Percentiles rank a stretch among this genome's conserved stretches.
phyloP scores from a whole-genome alignment of 2,888 invertebrate species.

The Chrysotoxum bicinctum region DNA sequence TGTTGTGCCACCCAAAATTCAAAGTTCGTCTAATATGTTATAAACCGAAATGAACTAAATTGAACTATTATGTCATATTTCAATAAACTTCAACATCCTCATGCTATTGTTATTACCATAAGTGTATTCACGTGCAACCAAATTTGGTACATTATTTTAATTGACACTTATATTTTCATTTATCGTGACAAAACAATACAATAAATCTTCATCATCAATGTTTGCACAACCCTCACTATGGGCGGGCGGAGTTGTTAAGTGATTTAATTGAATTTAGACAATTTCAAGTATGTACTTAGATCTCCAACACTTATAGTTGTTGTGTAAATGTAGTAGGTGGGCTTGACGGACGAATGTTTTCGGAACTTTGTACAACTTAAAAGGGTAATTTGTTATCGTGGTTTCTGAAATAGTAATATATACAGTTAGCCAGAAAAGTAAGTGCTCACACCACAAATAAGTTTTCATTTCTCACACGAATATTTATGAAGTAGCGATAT shows the following conservation, averaged over 20 bases:
- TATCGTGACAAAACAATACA: conserved; percentile 2
- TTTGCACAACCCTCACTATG: background rate
- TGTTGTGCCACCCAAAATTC: too few species aligned
- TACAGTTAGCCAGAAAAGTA: too few species aligned
- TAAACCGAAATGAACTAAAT: too few species aligned
- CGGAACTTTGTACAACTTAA: background rate
- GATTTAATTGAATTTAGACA: background rate
- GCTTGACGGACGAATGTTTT: background rate
- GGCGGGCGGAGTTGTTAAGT: background rate
- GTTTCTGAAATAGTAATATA: background rate
- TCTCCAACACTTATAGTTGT: background rate
- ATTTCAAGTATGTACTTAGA: background rate
- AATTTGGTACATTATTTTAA: background rate
- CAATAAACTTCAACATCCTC: too few species aligned
- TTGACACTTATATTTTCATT: background rate
- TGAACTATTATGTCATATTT: too few species aligned
- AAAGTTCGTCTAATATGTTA: too few species aligned
- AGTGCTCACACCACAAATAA: too few species aligned
- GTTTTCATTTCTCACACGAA: too few species aligned
- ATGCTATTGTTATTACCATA: too few species aligned
- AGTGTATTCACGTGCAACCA: background rate
- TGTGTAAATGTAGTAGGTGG: background rate
- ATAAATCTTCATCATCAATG: conserved; percentile 6
- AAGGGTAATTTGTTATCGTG: background rate
- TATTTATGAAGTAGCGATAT: too few species aligned